Evolutionary conservation across 2,797 vertebrate genomes (phyloP), one percentile per base, ranked within the genome.

Genomic region (Coregonus sp.): DNA sequence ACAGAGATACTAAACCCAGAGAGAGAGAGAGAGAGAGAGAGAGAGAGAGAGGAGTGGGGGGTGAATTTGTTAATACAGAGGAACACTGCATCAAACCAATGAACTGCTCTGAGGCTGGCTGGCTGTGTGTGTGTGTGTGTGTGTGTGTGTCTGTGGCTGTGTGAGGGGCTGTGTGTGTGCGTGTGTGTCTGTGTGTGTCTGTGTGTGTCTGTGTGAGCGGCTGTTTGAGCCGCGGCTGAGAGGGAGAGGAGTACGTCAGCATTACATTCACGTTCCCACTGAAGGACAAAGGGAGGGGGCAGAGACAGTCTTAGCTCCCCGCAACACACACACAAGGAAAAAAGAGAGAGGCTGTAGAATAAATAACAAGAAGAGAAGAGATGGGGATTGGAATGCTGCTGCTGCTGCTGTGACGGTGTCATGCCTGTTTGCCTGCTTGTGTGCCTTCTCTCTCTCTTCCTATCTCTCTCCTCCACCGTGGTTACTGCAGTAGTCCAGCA

Each of bases 281-380:
- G 96, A 98, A 98, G 97, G 97, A 98, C 97, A 97, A 98, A 97
- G 96, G 95, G 96, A 97, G 96, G 96, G 40, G 95, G 94, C 94
- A 95, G 95, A 95, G 94, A 90, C 91, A 94, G 95, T 92, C 94
- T 95, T 91, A 93, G 95, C 95, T 91, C 94, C 93, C 93, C 93
- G 94, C 95, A 94, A 20, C 77, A 86, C 77, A 82, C 72, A 74
- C 82, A 79, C 52, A 33, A 20, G 25, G 25, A 29, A 87, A 76
- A 70, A 83, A 86, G 25, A 25, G 82, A 84, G 84, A 88, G 89
- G 89, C 88, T 91, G 88, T 84, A 91, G 88, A 89, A 92, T 91
- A 91, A 91, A 91, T 80, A 85, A 66, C 61, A 37, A 74, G 75
- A 79, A 88, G 85, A 71, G 59, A 52, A 74, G 75, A 89, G 89